These are phyloP conservation scores for Helleia helle DNA, from an alignment of 2,888 invertebrate species.

Conservation along the genomic window DNA sequence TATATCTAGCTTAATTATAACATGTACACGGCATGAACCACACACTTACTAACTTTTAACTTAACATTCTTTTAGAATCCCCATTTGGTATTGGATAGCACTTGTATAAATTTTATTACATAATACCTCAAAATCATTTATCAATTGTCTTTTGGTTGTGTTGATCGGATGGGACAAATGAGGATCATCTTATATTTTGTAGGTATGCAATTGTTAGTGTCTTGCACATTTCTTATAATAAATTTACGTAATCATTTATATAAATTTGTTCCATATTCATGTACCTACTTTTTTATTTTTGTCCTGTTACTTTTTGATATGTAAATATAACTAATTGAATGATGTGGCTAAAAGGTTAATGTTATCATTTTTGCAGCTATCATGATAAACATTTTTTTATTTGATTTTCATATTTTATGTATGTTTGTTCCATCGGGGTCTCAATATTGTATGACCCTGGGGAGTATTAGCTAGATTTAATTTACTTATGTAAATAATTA, in stretches of 20 bases:
- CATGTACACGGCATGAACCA: too few species aligned
- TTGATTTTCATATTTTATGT: constrained; percentile 2
- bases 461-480: constrained; percentile 17
- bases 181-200: too few species aligned
- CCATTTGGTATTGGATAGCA: too few species aligned
- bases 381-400: background rate
- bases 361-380: constrained; percentile 2
- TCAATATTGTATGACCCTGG: constrained; percentile 8
- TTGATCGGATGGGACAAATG: too few species aligned
- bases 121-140: too few species aligned
- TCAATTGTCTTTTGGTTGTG: too few species aligned
- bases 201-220: constrained; percentile 10
- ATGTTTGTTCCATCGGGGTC: constrained; percentile 4
- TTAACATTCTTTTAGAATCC: too few species aligned
- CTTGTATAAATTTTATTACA: too few species aligned
- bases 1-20: too few species aligned
- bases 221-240: constrained; percentile 5
- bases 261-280: constrained; percentile 1
- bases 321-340: constrained; percentile 1
- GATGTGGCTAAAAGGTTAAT: background rate
- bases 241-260: background rate
- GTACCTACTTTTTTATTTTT: background rate
- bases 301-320: background rate
- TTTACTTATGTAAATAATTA: constrained; percentile 22
- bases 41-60: too few species aligned